phyloP scores from a whole-genome alignment of 2,888 invertebrate species.

The Dynastes maya region DNA sequence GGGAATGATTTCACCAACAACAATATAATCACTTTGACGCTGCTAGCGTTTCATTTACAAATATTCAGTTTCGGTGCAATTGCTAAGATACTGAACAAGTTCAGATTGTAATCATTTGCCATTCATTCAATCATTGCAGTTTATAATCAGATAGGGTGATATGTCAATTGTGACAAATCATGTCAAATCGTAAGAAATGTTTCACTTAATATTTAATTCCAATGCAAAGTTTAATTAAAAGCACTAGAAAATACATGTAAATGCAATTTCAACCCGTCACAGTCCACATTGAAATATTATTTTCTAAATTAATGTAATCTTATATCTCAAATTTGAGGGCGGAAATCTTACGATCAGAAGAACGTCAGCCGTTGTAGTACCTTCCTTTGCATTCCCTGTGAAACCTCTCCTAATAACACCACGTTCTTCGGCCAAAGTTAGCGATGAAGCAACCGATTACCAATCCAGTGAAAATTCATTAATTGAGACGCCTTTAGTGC shows the following conservation, averaged over 20 bases:
- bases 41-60: too few species aligned
- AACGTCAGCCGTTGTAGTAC: slow-evolving; percentile 32
- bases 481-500: not conserved
- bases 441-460: slow-evolving; percentile 39
- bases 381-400: slow-evolving; percentile 25
- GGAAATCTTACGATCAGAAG: slow-evolving; percentile 28
- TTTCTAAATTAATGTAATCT: not conserved
- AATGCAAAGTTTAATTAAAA: too few species aligned
- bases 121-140: too few species aligned
- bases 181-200: not conserved
- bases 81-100: too few species aligned
- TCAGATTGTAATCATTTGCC: too few species aligned
- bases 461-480: not conserved
- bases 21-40: too few species aligned
- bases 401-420: slow-evolving; percentile 49
- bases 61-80: too few species aligned
- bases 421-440: slow-evolving; percentile 45
- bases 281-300: not conserved
- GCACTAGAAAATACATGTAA: too few species aligned
- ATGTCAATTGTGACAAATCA: too few species aligned
- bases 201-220: not conserved
- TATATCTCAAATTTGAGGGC: slow-evolving; percentile 36
- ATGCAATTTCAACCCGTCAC: not conserved
- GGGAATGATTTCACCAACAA: too few species aligned
- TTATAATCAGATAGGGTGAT: too few species aligned